Conservation (phyloP, 2,797 vertebrate genomes). For the Momotus momota region DNA sequence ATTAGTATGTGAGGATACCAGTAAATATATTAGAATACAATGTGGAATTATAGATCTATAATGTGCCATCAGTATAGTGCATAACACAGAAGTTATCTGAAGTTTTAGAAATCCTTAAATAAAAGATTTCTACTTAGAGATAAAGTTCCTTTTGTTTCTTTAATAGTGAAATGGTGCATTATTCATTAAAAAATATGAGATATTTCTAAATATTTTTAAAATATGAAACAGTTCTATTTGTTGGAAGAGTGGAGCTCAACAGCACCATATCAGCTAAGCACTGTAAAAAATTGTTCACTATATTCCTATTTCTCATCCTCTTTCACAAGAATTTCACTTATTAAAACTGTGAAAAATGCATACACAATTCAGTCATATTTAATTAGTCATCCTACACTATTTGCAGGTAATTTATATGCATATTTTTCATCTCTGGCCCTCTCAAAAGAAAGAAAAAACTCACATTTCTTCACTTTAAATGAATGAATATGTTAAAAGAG, state of each 20-base stretch:
- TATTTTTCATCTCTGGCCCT: not conserved
- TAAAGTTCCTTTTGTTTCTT: not conserved
- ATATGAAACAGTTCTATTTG: not conserved
- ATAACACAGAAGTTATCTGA: not conserved
- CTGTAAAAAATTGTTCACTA: not conserved
- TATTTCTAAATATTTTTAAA: not conserved
- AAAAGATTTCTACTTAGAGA: not conserved
- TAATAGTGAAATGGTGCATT: not conserved
- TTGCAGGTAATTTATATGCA: slow-evolving; percentile 10
- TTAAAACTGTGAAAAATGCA: not conserved
- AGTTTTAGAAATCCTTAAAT: not conserved
- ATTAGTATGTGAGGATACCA: not conserved
- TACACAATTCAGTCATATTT: not conserved
- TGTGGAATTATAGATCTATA: not conserved
- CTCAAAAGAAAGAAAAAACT: not conserved
- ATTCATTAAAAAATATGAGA: not conserved
- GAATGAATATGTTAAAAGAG: not conserved
- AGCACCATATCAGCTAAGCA: not conserved
- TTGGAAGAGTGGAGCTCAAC: not conserved
- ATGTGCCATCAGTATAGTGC: not conserved
- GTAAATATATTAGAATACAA: not conserved
- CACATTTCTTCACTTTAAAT: not conserved
- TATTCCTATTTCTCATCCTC: not conserved
- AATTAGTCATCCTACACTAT: not conserved
- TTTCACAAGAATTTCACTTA: not conserved